These are phyloP conservation scores for Synanthedon myopaeformis DNA, from an alignment of 2,888 invertebrate species.

Conservation along the genomic window DNA sequence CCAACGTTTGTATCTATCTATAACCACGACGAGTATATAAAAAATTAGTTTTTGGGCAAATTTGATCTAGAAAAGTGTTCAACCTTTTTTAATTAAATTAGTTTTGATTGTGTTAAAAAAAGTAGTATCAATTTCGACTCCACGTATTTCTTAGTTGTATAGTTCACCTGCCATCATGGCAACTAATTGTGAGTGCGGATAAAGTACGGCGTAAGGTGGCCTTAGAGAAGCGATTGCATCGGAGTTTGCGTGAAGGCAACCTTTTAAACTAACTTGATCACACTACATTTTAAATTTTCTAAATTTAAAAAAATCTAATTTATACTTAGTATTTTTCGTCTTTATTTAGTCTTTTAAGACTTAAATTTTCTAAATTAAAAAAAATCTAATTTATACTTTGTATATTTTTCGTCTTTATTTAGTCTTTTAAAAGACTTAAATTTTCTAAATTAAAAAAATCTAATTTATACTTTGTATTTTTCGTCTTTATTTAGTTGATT, in stretches of 20 bases:
- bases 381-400: too few relatives aligned
- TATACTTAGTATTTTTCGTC: too few relatives aligned
- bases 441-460: too few relatives aligned
- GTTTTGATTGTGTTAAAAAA: background rate
- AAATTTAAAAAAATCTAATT: too few relatives aligned
- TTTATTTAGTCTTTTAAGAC: too few relatives aligned
- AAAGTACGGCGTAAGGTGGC: constrained; percentile 68
- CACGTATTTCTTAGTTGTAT: constrained; percentile 21
- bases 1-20: too few relatives aligned
- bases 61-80: background rate
- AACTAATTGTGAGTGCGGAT: constrained; percentile 71
- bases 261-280: constrained; percentile 29
- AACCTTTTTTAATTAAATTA: background rate
- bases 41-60: background rate
- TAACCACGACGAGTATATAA: too few relatives aligned
- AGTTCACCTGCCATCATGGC: constrained; percentile 67
- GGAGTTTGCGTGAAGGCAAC: constrained; percentile 44
- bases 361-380: too few relatives aligned
- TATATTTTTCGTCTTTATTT: too few relatives aligned
- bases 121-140: constrained; percentile 5
- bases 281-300: background rate
- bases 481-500: too few relatives aligned
- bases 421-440: too few relatives aligned
- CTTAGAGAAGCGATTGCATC: constrained; percentile 65
- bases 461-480: too few relatives aligned